These are phyloP conservation scores for Cynopterus sphinx DNA, from an alignment of 2,797 vertebrate genomes.

Conservation along the genomic window DNA sequence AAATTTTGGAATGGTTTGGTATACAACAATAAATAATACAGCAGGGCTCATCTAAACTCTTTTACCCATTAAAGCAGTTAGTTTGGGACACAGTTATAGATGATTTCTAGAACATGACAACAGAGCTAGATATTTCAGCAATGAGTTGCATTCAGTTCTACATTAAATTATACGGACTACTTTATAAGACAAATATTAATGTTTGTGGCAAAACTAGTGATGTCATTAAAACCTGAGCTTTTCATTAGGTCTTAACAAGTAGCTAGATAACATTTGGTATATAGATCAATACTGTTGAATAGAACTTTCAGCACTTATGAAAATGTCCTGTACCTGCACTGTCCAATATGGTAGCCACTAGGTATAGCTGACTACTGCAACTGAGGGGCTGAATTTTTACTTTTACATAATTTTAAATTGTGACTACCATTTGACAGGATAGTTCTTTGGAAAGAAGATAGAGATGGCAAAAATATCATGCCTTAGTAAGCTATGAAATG, in stretches of 20 bases:
- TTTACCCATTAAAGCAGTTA: not conserved
- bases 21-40: not conserved
- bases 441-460: not conserved
- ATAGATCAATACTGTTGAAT: not conserved
- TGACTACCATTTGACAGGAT: not conserved
- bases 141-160: not conserved
- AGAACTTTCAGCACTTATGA: not conserved
- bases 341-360: not conserved
- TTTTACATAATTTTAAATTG: constrained; percentile 30
- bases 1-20: not conserved
- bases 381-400: not conserved
- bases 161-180: not conserved
- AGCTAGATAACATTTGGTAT: not conserved
- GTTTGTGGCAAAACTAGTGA: not conserved
- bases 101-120: not conserved
- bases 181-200: not conserved
- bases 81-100: not conserved
- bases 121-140: not conserved
- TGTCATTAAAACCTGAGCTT: not conserved
- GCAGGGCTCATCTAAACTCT: not conserved
- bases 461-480: not conserved
- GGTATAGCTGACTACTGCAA: not conserved
- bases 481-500: not conserved
- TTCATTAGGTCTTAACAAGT: not conserved
- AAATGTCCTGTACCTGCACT: not conserved